Conservation (phyloP, 2,888 invertebrate genomes). For the Mimumesa dahlbomi region DNA sequence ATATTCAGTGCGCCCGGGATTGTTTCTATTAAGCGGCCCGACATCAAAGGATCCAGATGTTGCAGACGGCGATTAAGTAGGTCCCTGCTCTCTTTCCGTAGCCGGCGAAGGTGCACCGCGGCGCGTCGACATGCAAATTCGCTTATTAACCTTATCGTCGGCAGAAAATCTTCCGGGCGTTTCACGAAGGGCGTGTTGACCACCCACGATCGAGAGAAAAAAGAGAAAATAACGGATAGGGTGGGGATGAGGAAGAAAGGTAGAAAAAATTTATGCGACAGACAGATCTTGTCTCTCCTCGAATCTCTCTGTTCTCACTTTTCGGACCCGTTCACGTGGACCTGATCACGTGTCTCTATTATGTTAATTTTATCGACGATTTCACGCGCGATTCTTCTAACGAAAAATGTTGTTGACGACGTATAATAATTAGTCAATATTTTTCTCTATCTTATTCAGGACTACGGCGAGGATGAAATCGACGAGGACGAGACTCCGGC, state of each 20-base stretch:
- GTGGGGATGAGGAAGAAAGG: background rate
- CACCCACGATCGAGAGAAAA: conserved; percentile 50
- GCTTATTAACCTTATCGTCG: conserved; percentile 52
- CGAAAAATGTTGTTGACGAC: too few relatives aligned
- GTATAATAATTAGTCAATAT: conserved; percentile 6
- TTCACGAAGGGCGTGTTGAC: conserved; percentile 18
- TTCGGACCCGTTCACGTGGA: too few relatives aligned
- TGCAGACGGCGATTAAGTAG: conserved; percentile 69
- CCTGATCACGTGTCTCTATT: too few relatives aligned
- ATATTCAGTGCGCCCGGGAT: conserved; percentile 47
- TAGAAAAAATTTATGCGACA: conserved; percentile 10
- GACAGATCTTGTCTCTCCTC: background rate
- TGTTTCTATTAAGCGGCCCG: conserved; percentile 73
- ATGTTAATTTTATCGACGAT: too few relatives aligned
- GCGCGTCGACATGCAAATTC: conserved; percentile 52
- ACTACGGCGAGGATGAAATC: conserved; percentile 74
- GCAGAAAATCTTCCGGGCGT: conserved; percentile 40
- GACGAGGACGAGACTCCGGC: conserved; percentile 67
- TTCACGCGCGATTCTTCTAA: too few relatives aligned
- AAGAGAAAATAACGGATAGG: conserved; percentile 1
- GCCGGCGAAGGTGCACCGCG: conserved; percentile 30
- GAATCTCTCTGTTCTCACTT: too few relatives aligned
- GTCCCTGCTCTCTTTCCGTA: conserved; percentile 56
- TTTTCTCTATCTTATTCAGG: conserved; percentile 62
- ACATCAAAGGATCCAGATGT: conserved; percentile 71